phyloP scores from a whole-genome alignment of 2,113 vertebrate genomes.

The Plotosus lineatus region DNA sequence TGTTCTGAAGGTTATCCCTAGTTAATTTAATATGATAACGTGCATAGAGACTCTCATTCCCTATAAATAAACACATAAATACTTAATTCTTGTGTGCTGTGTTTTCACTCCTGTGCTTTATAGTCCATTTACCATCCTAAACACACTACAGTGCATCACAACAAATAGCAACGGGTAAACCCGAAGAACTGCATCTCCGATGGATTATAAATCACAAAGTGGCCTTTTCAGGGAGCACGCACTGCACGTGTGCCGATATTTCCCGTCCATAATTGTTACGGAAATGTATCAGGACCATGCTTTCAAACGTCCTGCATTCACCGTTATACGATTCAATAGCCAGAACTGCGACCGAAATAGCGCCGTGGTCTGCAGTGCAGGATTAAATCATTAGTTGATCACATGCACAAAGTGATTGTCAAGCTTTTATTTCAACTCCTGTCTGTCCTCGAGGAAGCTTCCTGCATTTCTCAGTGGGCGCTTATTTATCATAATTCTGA shows the following conservation, averaged over 20 bases:
- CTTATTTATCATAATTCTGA: slow-evolving; percentile 93
- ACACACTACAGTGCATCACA: slow-evolving; percentile 27
- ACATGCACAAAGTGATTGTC: slow-evolving; percentile 71
- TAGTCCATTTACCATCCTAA: slow-evolving; percentile 7
- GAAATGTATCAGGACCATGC: slow-evolving; percentile 43
- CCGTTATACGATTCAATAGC: slow-evolving; percentile 1
- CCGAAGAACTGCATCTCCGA: slow-evolving; percentile 71
- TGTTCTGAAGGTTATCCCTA: neutral
- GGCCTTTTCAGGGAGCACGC: slow-evolving; percentile 75
- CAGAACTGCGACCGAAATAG: neutral
- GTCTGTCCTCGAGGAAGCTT: slow-evolving; percentile 73
- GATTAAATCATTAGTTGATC: slow-evolving; percentile 14
- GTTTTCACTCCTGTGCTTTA: slow-evolving; percentile 11
- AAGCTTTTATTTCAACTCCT: slow-evolving; percentile 79
- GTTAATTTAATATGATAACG: neutral
- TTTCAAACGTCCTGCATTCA: neutral
- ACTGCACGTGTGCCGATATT: slow-evolving; percentile 74
- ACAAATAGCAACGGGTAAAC: slow-evolving; percentile 32
- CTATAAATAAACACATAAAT: slow-evolving; percentile 9
- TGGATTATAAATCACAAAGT: slow-evolving; percentile 71
- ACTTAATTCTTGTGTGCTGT: neutral
- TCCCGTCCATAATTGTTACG: slow-evolving; percentile 61
- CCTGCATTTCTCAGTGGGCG: slow-evolving; percentile 83
- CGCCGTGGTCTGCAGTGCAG: neutral
- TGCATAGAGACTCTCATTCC: neutral